These are phyloP conservation scores for Bugula neritina DNA, from an alignment of 2,888 invertebrate species.

Conservation along the genomic window DNA sequence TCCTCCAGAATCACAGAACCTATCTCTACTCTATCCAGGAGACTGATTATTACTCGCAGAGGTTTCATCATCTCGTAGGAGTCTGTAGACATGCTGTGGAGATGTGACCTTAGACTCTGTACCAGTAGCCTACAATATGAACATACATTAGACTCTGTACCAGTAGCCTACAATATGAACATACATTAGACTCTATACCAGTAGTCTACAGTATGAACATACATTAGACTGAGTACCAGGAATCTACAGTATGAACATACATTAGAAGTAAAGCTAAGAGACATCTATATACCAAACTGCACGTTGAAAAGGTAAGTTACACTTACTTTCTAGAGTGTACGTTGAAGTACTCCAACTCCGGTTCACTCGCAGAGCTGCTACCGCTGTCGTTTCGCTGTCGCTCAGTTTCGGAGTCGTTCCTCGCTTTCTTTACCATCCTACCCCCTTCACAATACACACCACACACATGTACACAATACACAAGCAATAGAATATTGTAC, in stretches of 20 bases:
- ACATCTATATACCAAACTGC: too few species aligned
- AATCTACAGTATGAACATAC: not conserved
- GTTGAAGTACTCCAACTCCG: constrained; percentile 59
- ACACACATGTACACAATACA: constrained; percentile 30
- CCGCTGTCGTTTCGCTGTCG: constrained; percentile 28
- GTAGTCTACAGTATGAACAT: not conserved
- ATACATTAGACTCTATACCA: constrained; percentile 8
- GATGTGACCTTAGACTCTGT: constrained; percentile 1
- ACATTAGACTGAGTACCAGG: not conserved
- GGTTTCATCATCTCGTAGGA: constrained; percentile 1
- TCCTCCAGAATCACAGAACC: constrained; percentile 46
- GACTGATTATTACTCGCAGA: constrained; percentile 70
- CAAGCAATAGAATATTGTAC: too few species aligned
- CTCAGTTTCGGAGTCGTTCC: not conserved
- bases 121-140: not conserved
- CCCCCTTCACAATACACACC: not conserved
- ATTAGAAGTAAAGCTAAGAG: too few species aligned
- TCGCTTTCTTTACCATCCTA: not conserved
- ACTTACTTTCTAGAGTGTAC: constrained; percentile 61
- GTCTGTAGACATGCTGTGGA: not conserved
- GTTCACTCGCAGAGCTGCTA: constrained; percentile 35
- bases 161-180: not conserved
- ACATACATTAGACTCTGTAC: constrained; percentile 12
- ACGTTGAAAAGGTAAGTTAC: too few species aligned
- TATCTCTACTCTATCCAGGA: constrained; percentile 80